These are phyloP conservation scores for Pipa parva DNA, from an alignment of 2,113 vertebrate species.

Conservation along the genomic window DNA sequence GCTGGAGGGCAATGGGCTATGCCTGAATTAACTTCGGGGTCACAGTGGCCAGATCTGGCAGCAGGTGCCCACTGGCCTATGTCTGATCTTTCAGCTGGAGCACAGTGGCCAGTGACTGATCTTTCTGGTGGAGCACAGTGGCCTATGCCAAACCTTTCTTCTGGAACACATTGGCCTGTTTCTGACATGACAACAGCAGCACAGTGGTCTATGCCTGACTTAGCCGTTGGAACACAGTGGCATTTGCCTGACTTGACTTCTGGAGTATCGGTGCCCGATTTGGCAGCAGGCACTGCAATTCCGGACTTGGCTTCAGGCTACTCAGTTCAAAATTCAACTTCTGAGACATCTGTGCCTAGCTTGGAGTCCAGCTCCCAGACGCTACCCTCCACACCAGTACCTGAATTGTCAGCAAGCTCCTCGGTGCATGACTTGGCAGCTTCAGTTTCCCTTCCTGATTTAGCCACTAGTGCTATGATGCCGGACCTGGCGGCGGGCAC, in stretches of 20 bases:
- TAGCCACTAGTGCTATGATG: neutral
- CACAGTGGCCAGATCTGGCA: slow-evolving; percentile 26
- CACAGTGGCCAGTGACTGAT: slow-evolving; percentile 32
- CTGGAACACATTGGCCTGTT: slow-evolving; percentile 26
- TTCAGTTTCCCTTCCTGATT: slow-evolving; percentile 8
- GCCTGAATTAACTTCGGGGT: slow-evolving; percentile 17
- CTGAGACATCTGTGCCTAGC: slow-evolving; percentile 6
- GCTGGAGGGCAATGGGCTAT: slow-evolving; percentile 18
- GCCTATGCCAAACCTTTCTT: slow-evolving; percentile 19
- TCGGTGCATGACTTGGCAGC: slow-evolving; percentile 14
- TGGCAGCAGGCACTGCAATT: slow-evolving; percentile 1
- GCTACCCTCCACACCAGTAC: neutral
- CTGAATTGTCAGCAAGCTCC: neutral
- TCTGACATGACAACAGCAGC: slow-evolving; percentile 19
- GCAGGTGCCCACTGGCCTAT: slow-evolving; percentile 25
- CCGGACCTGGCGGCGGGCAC: neutral
- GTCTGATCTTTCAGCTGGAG: slow-evolving; percentile 9
- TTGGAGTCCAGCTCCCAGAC: neutral
- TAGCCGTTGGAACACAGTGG: slow-evolving; percentile 24
- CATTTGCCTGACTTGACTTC: slow-evolving; percentile 16
- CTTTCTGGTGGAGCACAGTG: slow-evolving; percentile 18
- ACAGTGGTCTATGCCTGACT: slow-evolving; percentile 26
- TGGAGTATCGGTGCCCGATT: slow-evolving; percentile 12
- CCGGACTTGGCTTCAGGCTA: slow-evolving; percentile 1
- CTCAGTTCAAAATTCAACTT: neutral